Evolutionary conservation across 2,888 invertebrate species (phyloP), one percentile per base, ranked within the genome.

Genomic region (Drosophila atripex): DNA sequence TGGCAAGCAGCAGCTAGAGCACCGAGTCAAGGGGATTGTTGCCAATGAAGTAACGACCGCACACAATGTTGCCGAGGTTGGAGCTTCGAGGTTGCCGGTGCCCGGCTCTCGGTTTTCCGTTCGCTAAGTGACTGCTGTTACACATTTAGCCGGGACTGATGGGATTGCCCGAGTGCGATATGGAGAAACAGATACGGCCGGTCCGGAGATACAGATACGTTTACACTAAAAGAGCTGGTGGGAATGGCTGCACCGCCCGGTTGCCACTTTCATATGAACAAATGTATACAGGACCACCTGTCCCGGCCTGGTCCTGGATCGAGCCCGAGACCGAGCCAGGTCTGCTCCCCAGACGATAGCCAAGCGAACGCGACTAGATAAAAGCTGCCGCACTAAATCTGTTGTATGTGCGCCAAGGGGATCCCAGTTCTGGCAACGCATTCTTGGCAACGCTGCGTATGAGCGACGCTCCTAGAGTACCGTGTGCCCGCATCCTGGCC

Each of bases 11-110:
- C 53, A 66, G 55, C 53, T 69, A 57, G 57, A 28, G 53, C 39
- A 28, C 14, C 45, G 70, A 61, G 70, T 72, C 84, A 71, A 35
- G 70, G 86, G 86, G 82, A 83, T 83, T 83, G 86, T 77, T 35
- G 78, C 84, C 82, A 83, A 86, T 86, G 82, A 86, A 84, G 84
- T 84, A 79, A 80, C 76, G 78, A 83, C 76, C 76, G 56, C 80
- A 78, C 54, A 47, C 52, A 61, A 52, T 64, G 64, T 32, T 46
- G 60, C 68, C 39, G 43, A 45, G 43, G 64, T 32, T 61, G 46
- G 45, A 47, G 30, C 7, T 14, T 18, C 6, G 30, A 25, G 28
- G 14, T 21, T 30, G 32, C 18, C 16, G 5, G 43, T 12, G 11
- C 43, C n/a, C 14, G 5, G n/a, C 35, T 35, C 35, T 32, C n/a